Evolutionary conservation across 2,113 vertebrate species (phyloP).

Genomic region (Phocoena sinus): DNA sequence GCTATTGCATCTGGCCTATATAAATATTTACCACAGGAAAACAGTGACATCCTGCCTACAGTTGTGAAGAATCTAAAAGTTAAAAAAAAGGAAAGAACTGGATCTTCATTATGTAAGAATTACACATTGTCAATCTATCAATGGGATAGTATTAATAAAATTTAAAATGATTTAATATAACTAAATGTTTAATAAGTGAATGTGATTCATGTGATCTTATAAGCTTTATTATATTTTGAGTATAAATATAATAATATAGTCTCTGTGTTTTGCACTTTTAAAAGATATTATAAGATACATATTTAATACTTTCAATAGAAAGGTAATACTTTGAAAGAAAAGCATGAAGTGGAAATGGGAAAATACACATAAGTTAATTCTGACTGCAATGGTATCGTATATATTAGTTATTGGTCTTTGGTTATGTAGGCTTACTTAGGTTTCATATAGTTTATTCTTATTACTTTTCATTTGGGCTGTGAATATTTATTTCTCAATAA

Average conservation of each 20-base stretch:
- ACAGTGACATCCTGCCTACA: rapidly evolving
- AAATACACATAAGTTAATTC: background rate
- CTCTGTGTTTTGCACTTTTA: background rate
- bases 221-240: background rate
- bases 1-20: background rate
- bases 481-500: background rate
- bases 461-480: background rate
- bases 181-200: background rate
- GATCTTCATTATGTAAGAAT: constrained; percentile 36
- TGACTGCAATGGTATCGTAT: background rate
- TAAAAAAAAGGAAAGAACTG: background rate
- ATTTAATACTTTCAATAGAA: background rate
- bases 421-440: background rate
- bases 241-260: background rate
- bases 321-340: background rate
- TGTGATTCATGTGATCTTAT: background rate
- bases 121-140: background rate
- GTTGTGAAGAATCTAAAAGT: background rate
- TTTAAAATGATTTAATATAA: background rate
- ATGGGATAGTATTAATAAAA: background rate
- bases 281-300: background rate
- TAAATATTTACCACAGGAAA: background rate
- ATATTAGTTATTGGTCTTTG: background rate
- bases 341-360: background rate
- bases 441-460: background rate